Evolutionary conservation across 2,797 vertebrate genomes (phyloP), one percentile per base, ranked within the genome.

Genomic region (Clarias platycephalus): DNA sequence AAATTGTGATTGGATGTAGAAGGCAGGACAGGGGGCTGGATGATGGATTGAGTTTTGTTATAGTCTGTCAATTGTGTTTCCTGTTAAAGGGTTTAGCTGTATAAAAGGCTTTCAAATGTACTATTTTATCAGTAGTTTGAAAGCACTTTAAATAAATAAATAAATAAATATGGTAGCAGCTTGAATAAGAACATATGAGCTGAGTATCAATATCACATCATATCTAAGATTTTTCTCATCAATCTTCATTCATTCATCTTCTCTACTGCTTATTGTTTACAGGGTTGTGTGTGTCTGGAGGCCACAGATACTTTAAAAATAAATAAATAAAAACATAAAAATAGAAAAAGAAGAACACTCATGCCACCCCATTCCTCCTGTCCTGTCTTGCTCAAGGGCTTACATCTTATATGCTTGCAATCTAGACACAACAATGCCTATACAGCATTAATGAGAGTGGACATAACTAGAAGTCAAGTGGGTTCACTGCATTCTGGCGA

Each of bases 391-490:
- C 55, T 58, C 18, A 58, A 20, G 53, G 1, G 2, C 53, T 20
- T 76, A 22, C 26, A 60, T 5, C 34, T 7, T 53, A 53, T 53
- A 53, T 53, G 49, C 49, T 60, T 60, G 22, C 28, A 60, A 76
- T 76, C 28, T 26, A 76, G 74, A 31, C 55, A 76, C 9, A 12
- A 24, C 72, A 22, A 31, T 28, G 72, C 20, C 72, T 31, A 5
- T 24, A 18, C 12, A 37, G 75, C 75, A 37, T 77, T 34, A 60
- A 24, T 5, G 10, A 58, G 20, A 37, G 28, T 77, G 75, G 75
- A 77, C 75, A 60, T 24, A n/a, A 24, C 34, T 34, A 60, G 55
- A 60, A 57, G 75, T 77, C 75, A 77, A 60, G 55, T 77, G 75
- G 12, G 55, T 58, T 60, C 55, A 37, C 22, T 77, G 75, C 55